Evolutionary conservation across 2,888 invertebrate genomes (phyloP), one percentile per base, ranked within the genome.

Genomic region (Amblyjoppa proteus): DNA sequence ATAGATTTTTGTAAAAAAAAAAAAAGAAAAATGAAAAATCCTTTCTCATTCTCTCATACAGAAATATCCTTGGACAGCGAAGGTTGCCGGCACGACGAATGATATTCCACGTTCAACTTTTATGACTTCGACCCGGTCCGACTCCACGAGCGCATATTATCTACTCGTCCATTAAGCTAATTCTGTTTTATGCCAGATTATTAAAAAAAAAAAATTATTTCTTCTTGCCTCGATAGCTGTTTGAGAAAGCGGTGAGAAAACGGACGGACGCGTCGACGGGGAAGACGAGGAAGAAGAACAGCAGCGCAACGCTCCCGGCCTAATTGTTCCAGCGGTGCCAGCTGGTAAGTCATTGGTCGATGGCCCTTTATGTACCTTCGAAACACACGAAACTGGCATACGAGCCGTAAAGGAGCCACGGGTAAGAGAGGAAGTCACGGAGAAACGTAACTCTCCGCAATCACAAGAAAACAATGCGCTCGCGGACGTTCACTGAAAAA

Each of bases 321-420:
- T 73, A 81, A 84, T 84, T 84, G 71, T 84, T 81, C 73, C 71
- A 68, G 71, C 84, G 80, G 66, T 82, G 82, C 69, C 87, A 86
- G 86, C 84, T 87, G 87, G 82, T 74, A 66, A 77, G 77, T 82
- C 78, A 68, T 76, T 84, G 79, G 78, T 83, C 84, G 81, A 85
- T 81, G 85, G 86, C 85, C 87, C 85, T 87, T 81, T 83, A 51
- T 81, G 58, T 75, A 61, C 49, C 51, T 76, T 75, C 71, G 79
- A 71, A 58, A 78, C 71, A 70, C 76, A 69, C 56, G 58, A 4
- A 79, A 83, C 83, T 82, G 49, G 34, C 61, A 70, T 53, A 70
- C 56, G 45, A 25, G 28, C 56, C 28, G 78, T 16, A 78, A 51
- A 80, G 51, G 71, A 53, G 58, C 51, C 45, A 4, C 58, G 61